phyloP scores from a whole-genome alignment of 2,888 invertebrate genomes.

The Parasteatoda lunata region DNA sequence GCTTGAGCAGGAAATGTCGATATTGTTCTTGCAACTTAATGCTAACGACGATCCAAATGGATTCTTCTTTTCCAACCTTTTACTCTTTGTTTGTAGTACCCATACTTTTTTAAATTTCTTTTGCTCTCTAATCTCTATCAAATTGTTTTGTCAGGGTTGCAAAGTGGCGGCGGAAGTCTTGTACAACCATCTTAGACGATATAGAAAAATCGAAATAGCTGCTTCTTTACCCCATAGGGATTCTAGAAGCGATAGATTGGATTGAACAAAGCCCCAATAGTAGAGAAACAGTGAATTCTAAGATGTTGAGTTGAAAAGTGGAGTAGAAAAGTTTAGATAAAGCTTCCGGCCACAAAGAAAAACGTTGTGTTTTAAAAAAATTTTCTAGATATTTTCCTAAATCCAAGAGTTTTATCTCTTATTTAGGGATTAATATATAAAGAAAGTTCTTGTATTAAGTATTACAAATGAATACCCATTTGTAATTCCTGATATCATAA shows the following conservation, averaged over 20 bases:
- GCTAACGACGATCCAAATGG: conserved; percentile 56
- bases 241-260: neutral
- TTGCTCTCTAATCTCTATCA: conserved; percentile 39
- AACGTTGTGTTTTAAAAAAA: neutral
- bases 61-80: neutral
- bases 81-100: conserved; percentile 1
- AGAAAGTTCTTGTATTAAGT: too few species aligned
- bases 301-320: conserved; percentile 28
- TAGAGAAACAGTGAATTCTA: neutral
- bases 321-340: conserved; percentile 43
- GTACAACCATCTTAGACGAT: conserved; percentile 5
- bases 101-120: conserved; percentile 13
- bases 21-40: conserved; percentile 37
- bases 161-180: conserved; percentile 35
- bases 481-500: too few species aligned
- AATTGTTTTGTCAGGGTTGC: conserved; percentile 43
- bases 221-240: neutral
- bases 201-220: conserved; percentile 1
- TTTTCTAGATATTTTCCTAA: too few species aligned
- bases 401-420: too few species aligned
- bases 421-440: too few species aligned
- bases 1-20: conserved; percentile 45
- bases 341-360: conserved; percentile 41
- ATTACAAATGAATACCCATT: too few species aligned
- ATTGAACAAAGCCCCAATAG: conserved; percentile 6